phyloP scores from a whole-genome alignment of 2,113 vertebrate genomes.

The Chlamydotis undulata region DNA sequence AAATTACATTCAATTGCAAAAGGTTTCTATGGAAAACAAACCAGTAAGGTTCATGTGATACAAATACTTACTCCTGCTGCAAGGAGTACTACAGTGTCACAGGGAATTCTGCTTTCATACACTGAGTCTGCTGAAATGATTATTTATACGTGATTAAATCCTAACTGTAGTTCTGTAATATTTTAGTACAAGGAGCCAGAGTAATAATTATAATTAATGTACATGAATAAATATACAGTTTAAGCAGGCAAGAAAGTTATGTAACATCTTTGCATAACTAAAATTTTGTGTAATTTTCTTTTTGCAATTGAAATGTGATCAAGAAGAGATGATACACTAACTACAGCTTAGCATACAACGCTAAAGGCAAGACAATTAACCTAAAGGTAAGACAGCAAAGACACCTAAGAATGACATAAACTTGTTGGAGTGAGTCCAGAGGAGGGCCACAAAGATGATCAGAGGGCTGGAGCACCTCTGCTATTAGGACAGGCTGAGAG shows the following conservation, averaged over 20 bases:
- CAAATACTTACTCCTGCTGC: slow-evolving; percentile 25
- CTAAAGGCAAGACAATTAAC: not conserved
- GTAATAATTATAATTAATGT: slow-evolving; percentile 20
- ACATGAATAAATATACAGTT: slow-evolving; percentile 10
- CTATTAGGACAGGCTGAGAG: no score
- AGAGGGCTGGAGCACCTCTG: no score
- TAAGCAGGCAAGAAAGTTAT: not conserved
- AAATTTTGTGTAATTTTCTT: not conserved
- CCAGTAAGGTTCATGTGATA: not conserved
- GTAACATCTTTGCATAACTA: not conserved
- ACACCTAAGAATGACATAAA: no score
- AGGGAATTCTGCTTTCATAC: slow-evolving; percentile 58
- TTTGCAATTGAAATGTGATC: not conserved
- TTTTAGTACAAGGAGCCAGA: not conserved
- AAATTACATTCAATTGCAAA: slow-evolving; percentile 66
- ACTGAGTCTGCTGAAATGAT: slow-evolving; percentile 35
- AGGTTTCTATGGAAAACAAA: slow-evolving; percentile 73
- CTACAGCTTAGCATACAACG: not conserved
- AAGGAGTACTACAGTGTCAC: slow-evolving; percentile 40
- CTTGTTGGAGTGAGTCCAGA: no score
- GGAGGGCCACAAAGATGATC: no score
- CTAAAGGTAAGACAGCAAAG: no score
- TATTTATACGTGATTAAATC: slow-evolving; percentile 53
- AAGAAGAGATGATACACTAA: not conserved
- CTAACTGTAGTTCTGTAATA: slow-evolving; percentile 30